phyloP scores from a whole-genome alignment of 2,797 vertebrate species.

The Phalloptychus januarius region DNA sequence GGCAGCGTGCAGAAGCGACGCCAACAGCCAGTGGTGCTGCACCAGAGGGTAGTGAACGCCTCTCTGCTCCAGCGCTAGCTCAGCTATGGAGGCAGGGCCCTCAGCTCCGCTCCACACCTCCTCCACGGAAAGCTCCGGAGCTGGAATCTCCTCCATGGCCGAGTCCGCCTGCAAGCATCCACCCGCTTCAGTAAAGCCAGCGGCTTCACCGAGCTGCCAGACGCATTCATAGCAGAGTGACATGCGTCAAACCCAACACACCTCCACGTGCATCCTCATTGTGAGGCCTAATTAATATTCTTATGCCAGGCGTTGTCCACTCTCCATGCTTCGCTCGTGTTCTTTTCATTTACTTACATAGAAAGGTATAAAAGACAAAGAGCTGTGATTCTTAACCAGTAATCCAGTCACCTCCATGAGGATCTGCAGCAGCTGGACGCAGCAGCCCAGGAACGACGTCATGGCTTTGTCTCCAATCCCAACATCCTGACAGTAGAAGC shows the following conservation, averaged over 20 bases:
- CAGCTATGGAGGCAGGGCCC: slow-evolving; percentile 91
- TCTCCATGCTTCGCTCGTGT: slow-evolving; percentile 54
- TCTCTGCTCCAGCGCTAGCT: slow-evolving; percentile 94
- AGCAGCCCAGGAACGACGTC: slow-evolving; percentile 91
- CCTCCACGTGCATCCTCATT: background rate
- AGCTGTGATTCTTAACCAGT: slow-evolving; percentile 67
- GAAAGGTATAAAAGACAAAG: slow-evolving; percentile 68
- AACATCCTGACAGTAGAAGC: slow-evolving; percentile 84
- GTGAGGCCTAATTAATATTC: background rate
- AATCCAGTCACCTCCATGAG: slow-evolving; percentile 90
- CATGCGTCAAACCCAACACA: background rate
- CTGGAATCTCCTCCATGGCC: slow-evolving; percentile 84
- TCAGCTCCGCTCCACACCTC: slow-evolving; percentile 89
- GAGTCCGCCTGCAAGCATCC: slow-evolving; percentile 85
- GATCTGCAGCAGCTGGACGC: slow-evolving; percentile 91
- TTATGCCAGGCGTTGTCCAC: slow-evolving; percentile 17
- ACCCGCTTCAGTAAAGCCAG: background rate
- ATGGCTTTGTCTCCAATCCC: slow-evolving; percentile 92
- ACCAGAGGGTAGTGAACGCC: slow-evolving; percentile 92
- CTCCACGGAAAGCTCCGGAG: slow-evolving; percentile 86
- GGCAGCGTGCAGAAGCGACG: slow-evolving; percentile 84
- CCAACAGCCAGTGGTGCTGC: slow-evolving; percentile 92
- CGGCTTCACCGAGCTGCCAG: background rate
- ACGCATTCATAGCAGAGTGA: background rate
- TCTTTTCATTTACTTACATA: slow-evolving; percentile 61